Percentiles rank a stretch among this genome's conserved stretches.
phyloP scores from a whole-genome alignment of 2,113 vertebrate species.

The Meles meles region DNA sequence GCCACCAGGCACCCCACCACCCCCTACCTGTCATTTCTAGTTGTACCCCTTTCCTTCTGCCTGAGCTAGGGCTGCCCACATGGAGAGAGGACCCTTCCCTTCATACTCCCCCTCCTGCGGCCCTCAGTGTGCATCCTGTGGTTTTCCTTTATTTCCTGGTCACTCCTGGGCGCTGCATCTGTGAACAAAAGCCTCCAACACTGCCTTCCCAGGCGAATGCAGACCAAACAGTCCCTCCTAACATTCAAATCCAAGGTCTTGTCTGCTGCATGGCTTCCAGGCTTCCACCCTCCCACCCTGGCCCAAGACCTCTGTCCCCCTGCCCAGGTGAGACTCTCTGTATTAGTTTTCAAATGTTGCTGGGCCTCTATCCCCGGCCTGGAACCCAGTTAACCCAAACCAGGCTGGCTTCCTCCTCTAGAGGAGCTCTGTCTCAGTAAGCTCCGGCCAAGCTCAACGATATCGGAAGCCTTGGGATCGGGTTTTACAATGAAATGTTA shows the following conservation, averaged over 20 bases:
- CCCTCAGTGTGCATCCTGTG: background rate
- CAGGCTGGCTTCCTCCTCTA: background rate
- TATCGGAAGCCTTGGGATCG: background rate
- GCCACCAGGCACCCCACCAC: no score
- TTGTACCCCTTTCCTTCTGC: background rate
- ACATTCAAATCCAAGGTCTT: background rate
- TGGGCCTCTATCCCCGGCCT: background rate
- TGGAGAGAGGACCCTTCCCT: background rate
- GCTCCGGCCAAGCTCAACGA: background rate
- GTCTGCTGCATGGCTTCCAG: no score
- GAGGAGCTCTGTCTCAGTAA: background rate
- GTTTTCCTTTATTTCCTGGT: background rate
- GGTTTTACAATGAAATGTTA: background rate
- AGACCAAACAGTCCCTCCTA: background rate
- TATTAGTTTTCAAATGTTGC: background rate
- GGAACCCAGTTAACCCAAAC: background rate
- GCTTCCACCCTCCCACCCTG: background rate
- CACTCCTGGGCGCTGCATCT: background rate
- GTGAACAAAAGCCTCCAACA: background rate
- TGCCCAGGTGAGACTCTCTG: background rate
- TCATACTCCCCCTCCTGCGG: accelerated
- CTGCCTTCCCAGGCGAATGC: background rate
- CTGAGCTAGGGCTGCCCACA: background rate
- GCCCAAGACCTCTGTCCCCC: background rate
- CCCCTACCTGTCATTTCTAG: background rate